A percentile compares a stretch with the other conserved stretches of the same genome.
Evolutionary conservation across 2,888 invertebrate genomes (phyloP).

Genomic region (Tiliacea citrago): DNA sequence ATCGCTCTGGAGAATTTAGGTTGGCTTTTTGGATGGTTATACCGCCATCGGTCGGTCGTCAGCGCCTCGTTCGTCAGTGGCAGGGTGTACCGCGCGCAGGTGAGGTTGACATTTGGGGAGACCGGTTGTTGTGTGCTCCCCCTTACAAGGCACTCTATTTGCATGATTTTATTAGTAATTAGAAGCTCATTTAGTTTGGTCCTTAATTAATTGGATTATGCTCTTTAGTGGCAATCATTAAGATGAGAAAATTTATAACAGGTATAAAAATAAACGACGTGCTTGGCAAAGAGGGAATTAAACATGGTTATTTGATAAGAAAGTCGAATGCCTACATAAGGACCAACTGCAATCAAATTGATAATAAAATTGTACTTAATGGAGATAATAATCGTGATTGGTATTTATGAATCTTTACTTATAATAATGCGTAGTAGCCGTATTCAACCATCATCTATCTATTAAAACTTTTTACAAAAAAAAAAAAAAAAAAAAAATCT

Average conservation of each 20-base stretch:
- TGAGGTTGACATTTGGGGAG: too few species aligned
- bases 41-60: too few species aligned
- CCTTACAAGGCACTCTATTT: constrained; percentile 3
- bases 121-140: too few species aligned
- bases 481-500: too few species aligned
- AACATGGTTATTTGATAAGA: constrained; percentile 10
- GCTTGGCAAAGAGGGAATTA: background rate
- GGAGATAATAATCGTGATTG: background rate
- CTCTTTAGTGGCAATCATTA: background rate
- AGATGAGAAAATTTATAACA: constrained; percentile 8
- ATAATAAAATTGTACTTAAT: constrained; percentile 11
- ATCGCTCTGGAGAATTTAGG: too few species aligned
- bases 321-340: background rate
- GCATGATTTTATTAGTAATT: constrained; percentile 19
- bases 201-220: constrained; percentile 12
- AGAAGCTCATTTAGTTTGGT: background rate
- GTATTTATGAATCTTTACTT: background rate
- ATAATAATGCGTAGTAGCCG: background rate
- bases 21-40: too few species aligned
- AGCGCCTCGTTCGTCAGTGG: too few species aligned
- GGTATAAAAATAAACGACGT: constrained; percentile 13
- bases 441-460: background rate
- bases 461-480: too few species aligned
- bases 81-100: too few species aligned
- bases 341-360: constrained; percentile 14